Evolutionary conservation across 1,140 invertebrate genomes (phyloP), one percentile per base, ranked within the genome.

Genomic region (Trachymyrmex cornetzi): DNA sequence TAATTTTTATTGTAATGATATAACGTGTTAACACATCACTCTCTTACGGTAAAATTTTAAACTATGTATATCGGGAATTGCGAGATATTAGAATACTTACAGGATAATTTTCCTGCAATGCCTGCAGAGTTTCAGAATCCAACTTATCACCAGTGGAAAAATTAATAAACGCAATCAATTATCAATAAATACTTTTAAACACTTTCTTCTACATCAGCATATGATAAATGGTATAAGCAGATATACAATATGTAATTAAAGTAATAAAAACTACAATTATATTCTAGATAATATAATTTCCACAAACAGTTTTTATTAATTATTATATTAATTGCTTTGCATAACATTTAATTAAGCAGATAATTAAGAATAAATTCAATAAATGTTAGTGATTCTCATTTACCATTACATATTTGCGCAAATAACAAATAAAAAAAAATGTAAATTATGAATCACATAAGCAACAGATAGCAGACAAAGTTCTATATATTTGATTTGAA

Each of bases 1-100:
- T 16, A 63, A 19, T 64, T 48, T 30, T 44, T 22, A 22, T 24
- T 61, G 87, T 44, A 93, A 93, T 85, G 75, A 66, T 44, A 88
- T 89, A 90, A 85, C 88, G 91, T 84, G 2, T 44, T 44, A 44
- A 44, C 38, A 11, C 9, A 3, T 44, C 2, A 12, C 93, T 89
- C 94, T 94, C 94, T 95, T 92, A 92, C 94, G 94, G 93, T 84
- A 44, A 80, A 87, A 44, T n/a, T 85, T 87, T 86, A 92, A 95
- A 95, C 94, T 94, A 94, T 90, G 11, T 44, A 44, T 44, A 44
- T 12, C 2, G 38, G 2, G 9, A 44, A 44, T 44, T 44, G 38
- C 30, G 74, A 16, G 14, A 61, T 53, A 34, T 22, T 64, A n/a
- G n/a, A 44, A 63, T 57, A 89, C 92, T 92, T 90, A 50, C 88